Evolutionary conservation across 2,113 vertebrate genomes (phyloP), one percentile per base, ranked within the genome.

Genomic region (Climacteris rufus): DNA sequence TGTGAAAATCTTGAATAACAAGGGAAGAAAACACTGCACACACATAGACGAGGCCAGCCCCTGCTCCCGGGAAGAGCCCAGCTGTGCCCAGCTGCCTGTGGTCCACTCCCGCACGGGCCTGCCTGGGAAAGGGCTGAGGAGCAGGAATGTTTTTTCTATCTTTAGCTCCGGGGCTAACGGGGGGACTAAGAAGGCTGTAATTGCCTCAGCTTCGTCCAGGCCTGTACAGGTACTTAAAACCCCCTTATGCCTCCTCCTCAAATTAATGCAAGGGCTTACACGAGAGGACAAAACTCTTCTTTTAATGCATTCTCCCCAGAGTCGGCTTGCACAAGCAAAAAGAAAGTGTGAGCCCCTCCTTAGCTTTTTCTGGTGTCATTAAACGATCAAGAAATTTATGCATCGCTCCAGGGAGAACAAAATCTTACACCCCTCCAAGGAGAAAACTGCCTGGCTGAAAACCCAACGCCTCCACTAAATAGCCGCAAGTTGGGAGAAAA

Each of bases 141-240:
- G n/a, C n/a, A n/a, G 11, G 8, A 18, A 80, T 17, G 8, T 11
- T 3, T 21, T 27, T 90, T 76, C 39, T 16, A 15, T 37, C 28
- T 30, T 49, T 7, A 79, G 35, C 10, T 63, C 22, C 6, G 6
- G 9, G 28, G 17, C 33, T 11, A 2, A 5, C n/a, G n/a, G n/a
- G n/a, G n/a, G n/a, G n/a, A n/a, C n/a, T n/a, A n/a, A n/a, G 8
- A 0, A 63, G 22, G 6, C 13, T 44, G 9, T 16, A 52, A 68
- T 11, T 30, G 31, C 1, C 10, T 23, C 45, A 40, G 20, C 30
- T 57, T 77, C n/a, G 42, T 63, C 33, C 31, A 54, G 37, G 61
- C 44, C 60, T 24, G 0, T 31, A 49, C 0, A 0, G 6, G 23
- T 27, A 78, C 39, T 28, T 13, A 35, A 0, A 78, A 33, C 5